Base-by-base conservation (phyloP, 2,888 invertebrate genomes). In the Leptinotarsa juncta region DNA sequence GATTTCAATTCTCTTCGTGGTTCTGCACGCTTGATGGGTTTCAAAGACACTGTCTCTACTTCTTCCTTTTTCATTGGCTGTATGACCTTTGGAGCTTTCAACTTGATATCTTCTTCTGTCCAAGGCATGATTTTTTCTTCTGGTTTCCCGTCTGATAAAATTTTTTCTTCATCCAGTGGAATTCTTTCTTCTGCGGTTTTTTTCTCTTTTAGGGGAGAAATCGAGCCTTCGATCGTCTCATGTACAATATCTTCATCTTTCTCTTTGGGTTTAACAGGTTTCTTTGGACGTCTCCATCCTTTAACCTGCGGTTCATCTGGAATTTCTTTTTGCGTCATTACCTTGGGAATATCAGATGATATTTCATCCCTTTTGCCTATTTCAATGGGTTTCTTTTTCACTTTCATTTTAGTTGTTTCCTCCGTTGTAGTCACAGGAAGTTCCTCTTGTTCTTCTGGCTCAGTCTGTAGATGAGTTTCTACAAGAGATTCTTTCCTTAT, bases 41-140 rank as follows among this genome's bases (percentile, higher is more conserved):
- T 83, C 20, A 82, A 72, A 62, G 78, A 73, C 23, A 81, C 77
- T 53, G 80, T 79, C 77, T 82, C 81, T n/a, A 81, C 15, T n/a
- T 71, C 80, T 76, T 80, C 82, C 78, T 78, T 80, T 72, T 84
- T 84, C 7, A 83, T 81, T 15, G 77, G 67, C 71, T 73, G 73
- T 67, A 73, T 78, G 32, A 69, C 67, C 62, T 76, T 77, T 80
- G 83, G 86, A 3, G 88, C 81, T 79, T 83, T 91, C 16, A 91
- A 48, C 72, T 84, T 86, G 26, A 91, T 88, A 74, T 90, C 89
- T 86, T 94, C 92, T 83, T 93, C 91, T 15, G 91, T 94, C 91
- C 91, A 91, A n/a, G 91, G 90, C 7, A 51, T 15, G 26, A 23
- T 20, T 53, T 67, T 72, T 81, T 72, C 80, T 77, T 88, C 87